A percentile compares a stretch with the other conserved stretches of the same genome.
Conservation (phyloP, 1,140 invertebrate genomes). For the Drosophila guanche region DNA sequence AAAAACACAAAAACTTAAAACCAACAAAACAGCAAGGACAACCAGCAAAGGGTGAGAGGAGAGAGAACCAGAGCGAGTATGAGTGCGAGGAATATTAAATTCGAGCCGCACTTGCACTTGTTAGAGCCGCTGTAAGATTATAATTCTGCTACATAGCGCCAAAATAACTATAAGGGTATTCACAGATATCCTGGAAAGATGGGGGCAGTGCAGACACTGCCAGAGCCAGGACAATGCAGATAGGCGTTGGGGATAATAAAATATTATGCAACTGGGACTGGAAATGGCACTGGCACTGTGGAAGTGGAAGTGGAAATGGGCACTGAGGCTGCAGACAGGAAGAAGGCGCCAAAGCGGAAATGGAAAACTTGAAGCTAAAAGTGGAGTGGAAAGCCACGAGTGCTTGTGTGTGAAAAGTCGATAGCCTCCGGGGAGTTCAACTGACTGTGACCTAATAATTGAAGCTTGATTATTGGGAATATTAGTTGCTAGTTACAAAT, state of each 20-base stretch:
- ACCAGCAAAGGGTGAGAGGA: conserved; percentile 42
- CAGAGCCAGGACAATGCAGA: conserved; percentile 46
- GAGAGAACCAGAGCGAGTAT: conserved; percentile 1
- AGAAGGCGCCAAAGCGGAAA: conserved; percentile 42
- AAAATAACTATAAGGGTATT: conserved; percentile 12
- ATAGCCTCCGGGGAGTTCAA: conserved; percentile 35
- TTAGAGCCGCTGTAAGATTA: conserved; percentile 55
- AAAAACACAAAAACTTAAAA: conserved; percentile 73
- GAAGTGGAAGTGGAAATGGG: conserved; percentile 1
- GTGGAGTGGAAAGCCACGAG: conserved; percentile 13
- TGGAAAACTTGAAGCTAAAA: conserved; percentile 47
- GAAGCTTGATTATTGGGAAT: conserved; percentile 34
- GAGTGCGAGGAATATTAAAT: conserved; percentile 56
- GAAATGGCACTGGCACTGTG: conserved; percentile 8
- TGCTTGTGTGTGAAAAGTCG: conserved; percentile 25
- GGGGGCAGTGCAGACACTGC: conserved; percentile 5
- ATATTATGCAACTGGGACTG: conserved; percentile 72
- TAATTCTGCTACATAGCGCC: conserved; percentile 43
- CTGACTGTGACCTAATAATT: conserved; percentile 37
- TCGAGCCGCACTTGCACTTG: conserved; percentile 67
- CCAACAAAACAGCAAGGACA: conserved; percentile 44
- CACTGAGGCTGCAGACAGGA: conserved; percentile 9
- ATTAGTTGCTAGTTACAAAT: background rate
- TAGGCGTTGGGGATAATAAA: conserved; percentile 63
- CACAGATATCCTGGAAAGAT: conserved; percentile 36